phyloP scores from a whole-genome alignment of 2,888 invertebrate species.

The Temnothorax rugatulus region DNA sequence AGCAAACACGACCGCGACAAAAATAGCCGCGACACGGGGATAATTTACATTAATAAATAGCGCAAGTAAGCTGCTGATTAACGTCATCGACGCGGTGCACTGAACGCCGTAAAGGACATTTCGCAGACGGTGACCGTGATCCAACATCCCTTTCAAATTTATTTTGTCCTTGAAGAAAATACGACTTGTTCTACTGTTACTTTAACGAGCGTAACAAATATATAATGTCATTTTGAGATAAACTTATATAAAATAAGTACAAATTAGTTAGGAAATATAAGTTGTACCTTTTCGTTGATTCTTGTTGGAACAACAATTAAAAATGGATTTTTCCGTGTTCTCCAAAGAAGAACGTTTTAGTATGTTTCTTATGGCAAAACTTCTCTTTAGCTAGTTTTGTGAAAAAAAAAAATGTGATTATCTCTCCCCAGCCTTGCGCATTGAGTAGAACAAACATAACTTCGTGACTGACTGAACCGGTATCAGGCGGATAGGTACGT shows the following conservation, averaged over 20 bases:
- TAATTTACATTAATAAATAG: conserved; percentile 8
- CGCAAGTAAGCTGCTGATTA: conserved; percentile 38
- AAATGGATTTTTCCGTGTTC: neutral
- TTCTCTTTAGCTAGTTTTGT: neutral
- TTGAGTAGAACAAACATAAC: conserved; percentile 8
- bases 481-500: conserved; percentile 11
- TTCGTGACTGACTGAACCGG: conserved; percentile 36
- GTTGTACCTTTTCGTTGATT: neutral
- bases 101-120: conserved; percentile 49
- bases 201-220: neutral
- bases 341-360: neutral
- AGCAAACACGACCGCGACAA: neutral
- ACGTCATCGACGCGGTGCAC: conserved; percentile 51
- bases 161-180: conserved; percentile 63
- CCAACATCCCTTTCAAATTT: conserved; percentile 70
- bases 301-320: neutral
- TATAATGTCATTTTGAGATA: neutral
- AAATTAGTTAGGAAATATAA: neutral
- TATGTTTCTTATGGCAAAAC: neutral
- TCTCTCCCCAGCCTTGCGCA: conserved; percentile 7
- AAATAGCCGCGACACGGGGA: neutral
- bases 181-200: conserved; percentile 56
- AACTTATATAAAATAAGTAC: neutral
- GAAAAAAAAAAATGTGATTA: neutral
- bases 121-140: conserved; percentile 66